These are phyloP conservation scores for Musca vetustissima DNA, from an alignment of 1,140 invertebrate species.

Conservation along the genomic window DNA sequence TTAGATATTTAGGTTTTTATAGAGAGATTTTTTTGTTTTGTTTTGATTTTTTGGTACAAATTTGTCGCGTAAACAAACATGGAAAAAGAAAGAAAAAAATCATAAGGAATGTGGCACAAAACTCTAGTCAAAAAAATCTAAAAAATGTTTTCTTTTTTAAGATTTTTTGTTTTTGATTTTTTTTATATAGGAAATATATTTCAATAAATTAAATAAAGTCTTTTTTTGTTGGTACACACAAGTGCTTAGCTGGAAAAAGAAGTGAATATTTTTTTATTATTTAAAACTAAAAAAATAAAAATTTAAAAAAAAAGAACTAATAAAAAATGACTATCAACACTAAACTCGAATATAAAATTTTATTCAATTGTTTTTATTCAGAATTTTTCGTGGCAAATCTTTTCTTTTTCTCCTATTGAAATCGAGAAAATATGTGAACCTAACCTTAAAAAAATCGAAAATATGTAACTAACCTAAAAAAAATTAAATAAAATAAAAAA, in stretches of 20 bases:
- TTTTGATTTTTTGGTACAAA: constrained; percentile 30
- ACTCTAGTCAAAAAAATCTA: constrained; percentile 4
- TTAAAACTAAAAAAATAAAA: neutral
- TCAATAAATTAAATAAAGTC: constrained; percentile 14
- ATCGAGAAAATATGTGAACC: too few species aligned
- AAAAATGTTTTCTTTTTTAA: too few species aligned
- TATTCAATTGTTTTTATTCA: too few species aligned
- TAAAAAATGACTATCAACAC: neutral
- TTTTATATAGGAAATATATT: neutral
- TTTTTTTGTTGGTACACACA: constrained; percentile 1
- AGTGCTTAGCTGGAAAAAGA: constrained; percentile 23
- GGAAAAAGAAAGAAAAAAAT: constrained; percentile 35
- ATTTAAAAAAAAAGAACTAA: neutral
- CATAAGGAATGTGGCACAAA: constrained; percentile 31
- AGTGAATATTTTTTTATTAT: constrained; percentile 15
- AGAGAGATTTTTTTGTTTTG: too few species aligned
- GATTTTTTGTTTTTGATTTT: constrained; percentile 3
- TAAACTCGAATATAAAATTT: neutral
- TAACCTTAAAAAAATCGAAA: too few species aligned
- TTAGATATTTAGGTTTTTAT: constrained; percentile 16
- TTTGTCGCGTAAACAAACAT: constrained; percentile 31
- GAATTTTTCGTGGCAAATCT: too few species aligned
- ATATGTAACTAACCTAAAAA: too few species aligned
- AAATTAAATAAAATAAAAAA: too few species aligned
- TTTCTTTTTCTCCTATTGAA: too few species aligned